These are phyloP conservation scores for Hydriomena furcata DNA, from an alignment of 2,888 invertebrate species.

Conservation along the genomic window DNA sequence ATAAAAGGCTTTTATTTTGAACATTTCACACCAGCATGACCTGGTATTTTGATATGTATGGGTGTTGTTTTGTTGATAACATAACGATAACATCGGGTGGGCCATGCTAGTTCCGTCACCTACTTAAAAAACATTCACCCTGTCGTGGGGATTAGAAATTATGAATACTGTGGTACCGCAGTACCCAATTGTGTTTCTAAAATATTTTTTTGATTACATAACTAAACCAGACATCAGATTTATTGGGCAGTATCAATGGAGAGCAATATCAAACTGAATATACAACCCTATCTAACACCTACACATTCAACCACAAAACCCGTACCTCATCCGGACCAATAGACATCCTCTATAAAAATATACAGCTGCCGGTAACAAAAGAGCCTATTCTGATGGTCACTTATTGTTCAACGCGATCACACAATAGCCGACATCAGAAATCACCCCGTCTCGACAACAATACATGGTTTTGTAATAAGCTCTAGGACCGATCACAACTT, in stretches of 20 bases:
- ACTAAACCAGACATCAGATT: too few species aligned
- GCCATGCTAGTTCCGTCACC: too few species aligned
- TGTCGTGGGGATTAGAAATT: too few species aligned
- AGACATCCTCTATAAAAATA: conserved; percentile 68
- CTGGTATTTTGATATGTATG: too few species aligned
- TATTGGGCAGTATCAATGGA: conserved; percentile 3
- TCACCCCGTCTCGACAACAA: conserved; percentile 68
- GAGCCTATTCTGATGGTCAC: conserved; percentile 69
- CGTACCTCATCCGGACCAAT: conserved; percentile 58
- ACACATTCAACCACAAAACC: conserved; percentile 41
- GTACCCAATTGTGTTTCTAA: too few species aligned
- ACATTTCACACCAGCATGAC: too few species aligned
- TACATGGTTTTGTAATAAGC: conserved; percentile 69
- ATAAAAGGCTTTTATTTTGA: too few species aligned
- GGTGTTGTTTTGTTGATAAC: too few species aligned
- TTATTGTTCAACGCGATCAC: conserved; percentile 71
- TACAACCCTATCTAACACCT: conserved; percentile 32
- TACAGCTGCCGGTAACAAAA: conserved; percentile 73
- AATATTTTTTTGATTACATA: too few species aligned
- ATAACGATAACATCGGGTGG: too few species aligned
- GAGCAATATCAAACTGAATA: conserved; percentile 11
- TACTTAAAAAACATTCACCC: too few species aligned
- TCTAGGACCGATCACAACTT: conserved; percentile 58
- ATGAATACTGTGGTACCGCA: too few species aligned
- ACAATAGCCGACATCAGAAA: conserved; percentile 73